Conservation (phyloP, 2,113 vertebrate species). For the Megalops atlanticus region DNA sequence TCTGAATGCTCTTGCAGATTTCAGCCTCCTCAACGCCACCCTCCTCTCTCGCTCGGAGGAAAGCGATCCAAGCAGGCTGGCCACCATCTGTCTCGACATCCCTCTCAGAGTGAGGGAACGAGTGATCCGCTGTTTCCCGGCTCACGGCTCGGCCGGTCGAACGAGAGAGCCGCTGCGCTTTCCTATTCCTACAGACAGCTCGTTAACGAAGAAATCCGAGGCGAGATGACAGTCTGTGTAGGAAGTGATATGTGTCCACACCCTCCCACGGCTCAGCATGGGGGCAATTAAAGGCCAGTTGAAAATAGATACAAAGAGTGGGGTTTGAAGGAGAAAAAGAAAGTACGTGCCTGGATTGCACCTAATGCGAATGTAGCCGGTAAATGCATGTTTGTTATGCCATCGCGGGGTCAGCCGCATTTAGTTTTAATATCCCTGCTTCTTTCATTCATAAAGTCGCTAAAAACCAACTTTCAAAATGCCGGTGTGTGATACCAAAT, state of each 20-base stretch:
- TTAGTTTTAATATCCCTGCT: neutral
- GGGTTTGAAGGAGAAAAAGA: neutral
- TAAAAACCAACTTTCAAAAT: neutral
- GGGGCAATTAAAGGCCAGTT: slow-evolving; percentile 66
- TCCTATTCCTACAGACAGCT: slow-evolving; percentile 69
- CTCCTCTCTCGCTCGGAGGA: neutral
- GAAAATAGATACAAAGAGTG: slow-evolving; percentile 63
- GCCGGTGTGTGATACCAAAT: neutral
- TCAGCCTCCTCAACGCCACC: neutral
- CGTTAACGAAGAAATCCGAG: slow-evolving; percentile 79
- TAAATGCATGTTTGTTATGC: neutral
- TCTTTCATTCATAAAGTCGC: neutral
- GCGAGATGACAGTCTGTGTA: slow-evolving; percentile 77
- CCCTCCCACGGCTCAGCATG: slow-evolving; percentile 61
- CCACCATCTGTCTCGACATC: slow-evolving; percentile 75
- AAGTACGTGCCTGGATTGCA: neutral
- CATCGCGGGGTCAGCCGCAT: neutral
- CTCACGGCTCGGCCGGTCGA: slow-evolving; percentile 68
- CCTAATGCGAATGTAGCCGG: neutral
- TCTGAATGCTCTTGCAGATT: neutral
- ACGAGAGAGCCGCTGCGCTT: slow-evolving; percentile 74
- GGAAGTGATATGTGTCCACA: slow-evolving; percentile 64
- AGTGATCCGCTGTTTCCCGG: slow-evolving; percentile 67
- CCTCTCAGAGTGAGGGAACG: slow-evolving; percentile 65
- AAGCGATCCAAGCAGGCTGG: slow-evolving; percentile 70